Conservation (phyloP, 2,888 invertebrate species). For the Stenichneumon culpator region DNA sequence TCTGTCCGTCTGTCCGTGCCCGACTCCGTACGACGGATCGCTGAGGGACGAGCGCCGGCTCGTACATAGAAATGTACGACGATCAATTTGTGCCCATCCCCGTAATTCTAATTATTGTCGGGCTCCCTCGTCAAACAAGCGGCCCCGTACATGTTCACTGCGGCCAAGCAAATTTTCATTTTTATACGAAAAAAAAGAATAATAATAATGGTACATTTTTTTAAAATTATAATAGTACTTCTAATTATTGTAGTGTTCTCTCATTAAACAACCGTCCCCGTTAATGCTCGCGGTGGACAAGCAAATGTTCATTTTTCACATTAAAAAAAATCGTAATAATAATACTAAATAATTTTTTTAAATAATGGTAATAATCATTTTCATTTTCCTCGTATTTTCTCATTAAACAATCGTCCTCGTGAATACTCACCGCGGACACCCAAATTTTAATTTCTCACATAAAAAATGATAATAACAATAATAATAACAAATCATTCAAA, state of each 20-base stretch:
- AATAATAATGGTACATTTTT: neutral
- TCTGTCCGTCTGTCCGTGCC: slow-evolving; percentile 15
- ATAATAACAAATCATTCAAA: neutral
- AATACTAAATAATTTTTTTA: neutral
- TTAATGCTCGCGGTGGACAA: neutral
- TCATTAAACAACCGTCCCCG: neutral
- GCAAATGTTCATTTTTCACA: neutral
- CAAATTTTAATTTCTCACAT: neutral
- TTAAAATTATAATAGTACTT: neutral
- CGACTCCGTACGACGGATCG: neutral
- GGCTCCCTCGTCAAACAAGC: neutral
- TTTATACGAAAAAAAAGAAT: neutral
- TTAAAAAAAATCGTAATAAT: neutral
- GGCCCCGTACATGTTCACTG: neutral
- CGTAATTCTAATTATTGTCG: slow-evolving; percentile 26
- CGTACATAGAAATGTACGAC: slow-evolving; percentile 31
- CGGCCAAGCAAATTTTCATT: neutral
- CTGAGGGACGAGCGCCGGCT: slow-evolving; percentile 12
- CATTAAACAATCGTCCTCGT: no score
- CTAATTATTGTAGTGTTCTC: neutral
- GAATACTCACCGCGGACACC: neutral
- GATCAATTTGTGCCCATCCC: slow-evolving; percentile 39
- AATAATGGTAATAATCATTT: neutral
- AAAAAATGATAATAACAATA: neutral
- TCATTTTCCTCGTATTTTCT: no score